Percentiles rank a stretch among this genome's conserved stretches.
These are phyloP conservation scores for Acleris emargana DNA, from an alignment of 2,888 invertebrate species.

Conservation along the genomic window DNA sequence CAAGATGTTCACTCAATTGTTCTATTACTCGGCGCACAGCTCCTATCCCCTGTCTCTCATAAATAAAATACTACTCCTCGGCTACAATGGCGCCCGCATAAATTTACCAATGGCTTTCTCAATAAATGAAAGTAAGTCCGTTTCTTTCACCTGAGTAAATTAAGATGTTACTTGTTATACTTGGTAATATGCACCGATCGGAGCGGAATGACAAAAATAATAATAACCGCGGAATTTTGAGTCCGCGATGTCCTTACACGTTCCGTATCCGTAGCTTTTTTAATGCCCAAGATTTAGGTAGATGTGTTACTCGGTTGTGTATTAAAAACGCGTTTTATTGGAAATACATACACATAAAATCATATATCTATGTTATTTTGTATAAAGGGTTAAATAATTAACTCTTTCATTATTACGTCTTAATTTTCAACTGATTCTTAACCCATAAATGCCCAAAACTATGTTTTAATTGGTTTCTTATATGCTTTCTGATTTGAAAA, in stretches of 20 bases:
- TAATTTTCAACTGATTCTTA: no score
- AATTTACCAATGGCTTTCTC: conserved; percentile 55
- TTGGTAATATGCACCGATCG: conserved; percentile 26
- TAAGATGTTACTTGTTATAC: conserved; percentile 28
- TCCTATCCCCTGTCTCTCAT: conserved; percentile 17
- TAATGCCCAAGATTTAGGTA: not conserved
- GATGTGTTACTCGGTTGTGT: no score
- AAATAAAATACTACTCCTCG: conserved; percentile 47
- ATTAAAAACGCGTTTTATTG: no score
- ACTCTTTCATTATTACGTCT: no score
- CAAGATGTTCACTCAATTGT: no score
- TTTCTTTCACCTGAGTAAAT: conserved; percentile 43
- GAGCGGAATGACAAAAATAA: conserved; percentile 16
- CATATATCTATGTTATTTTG: no score
- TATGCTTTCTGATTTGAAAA: no score
- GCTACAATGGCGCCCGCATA: conserved; percentile 51
- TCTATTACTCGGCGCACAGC: conserved; percentile 1
- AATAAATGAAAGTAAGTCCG: conserved; percentile 54
- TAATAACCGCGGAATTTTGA: conserved; percentile 17
- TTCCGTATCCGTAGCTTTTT: not conserved
- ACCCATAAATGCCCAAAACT: no score
- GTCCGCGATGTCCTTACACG: conserved; percentile 13
- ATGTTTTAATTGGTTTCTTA: no score
- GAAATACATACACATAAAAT: no score
- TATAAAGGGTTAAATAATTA: no score